Evolutionary conservation across 2,797 vertebrate genomes (phyloP), one percentile per base, ranked within the genome.

Genomic region (Delichon dasypus): DNA sequence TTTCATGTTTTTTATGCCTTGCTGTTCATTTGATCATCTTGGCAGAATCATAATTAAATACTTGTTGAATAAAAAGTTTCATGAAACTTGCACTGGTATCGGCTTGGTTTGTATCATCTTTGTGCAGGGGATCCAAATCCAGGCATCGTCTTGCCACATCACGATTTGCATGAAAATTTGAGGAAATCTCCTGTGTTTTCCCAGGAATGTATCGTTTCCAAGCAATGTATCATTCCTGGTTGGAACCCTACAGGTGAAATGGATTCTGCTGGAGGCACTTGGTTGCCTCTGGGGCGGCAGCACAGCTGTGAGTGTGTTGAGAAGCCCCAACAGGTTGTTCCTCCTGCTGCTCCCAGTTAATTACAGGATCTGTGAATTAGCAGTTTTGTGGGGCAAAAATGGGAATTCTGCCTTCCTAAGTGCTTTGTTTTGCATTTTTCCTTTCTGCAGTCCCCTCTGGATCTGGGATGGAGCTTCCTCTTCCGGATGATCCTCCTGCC

Each of bases 1-100:
- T 97, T 98, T 96, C 95, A 96, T 95, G 83, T 95, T 96, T 96
- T 97, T 88, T 96, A 86, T 93, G 95, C 88, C 96, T 97, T 96
- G 96, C 95, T 97, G 96, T 97, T 97, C 94, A 95, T 95, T 95
- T n/a, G 94, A 96, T 96, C 89, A 95, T 95, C 94, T 91, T 90
- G 93, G 95, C 88, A 85, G 85, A 95, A 93, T 94, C 91, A 92
- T 83, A 85, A 94, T 79, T 83, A 88, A 67, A 89, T 94, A 91
- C 92, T 95, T 96, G 94, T 94, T 93, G 88, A 97, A 96, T 95
- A 96, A 96, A 95, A 92, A 91, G 88, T 94, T 94, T 94, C 95
- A 95, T 95, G 91, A 91, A 85, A 95, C 88, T 94, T 91, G 85
- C 74, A 29, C 77, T 77, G 65, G 21, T 82, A 21, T 60, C 3